Evolutionary conservation across 2,113 vertebrate species (phyloP).

Genomic region (Larimichthys crocea): DNA sequence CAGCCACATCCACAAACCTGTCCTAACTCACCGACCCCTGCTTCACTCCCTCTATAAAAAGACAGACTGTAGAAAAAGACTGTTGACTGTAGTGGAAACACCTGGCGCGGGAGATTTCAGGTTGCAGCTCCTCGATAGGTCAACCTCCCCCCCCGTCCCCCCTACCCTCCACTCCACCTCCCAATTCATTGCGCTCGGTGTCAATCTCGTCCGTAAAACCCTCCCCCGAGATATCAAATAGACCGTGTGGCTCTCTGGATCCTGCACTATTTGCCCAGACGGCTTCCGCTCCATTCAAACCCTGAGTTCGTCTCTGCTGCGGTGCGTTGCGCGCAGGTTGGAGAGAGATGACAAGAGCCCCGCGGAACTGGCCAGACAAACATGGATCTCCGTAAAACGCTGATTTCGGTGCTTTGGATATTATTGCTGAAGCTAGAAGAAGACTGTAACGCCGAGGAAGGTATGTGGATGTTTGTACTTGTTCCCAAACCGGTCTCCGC

Average conservation of each 20-base stretch:
- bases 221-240: conserved; percentile 83
- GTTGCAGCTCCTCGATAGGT: conserved; percentile 67
- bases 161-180: conserved; percentile 23
- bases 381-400: conserved; percentile 83
- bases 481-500: conserved; percentile 8
- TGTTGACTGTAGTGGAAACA: conserved; percentile 51
- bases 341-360: conserved; percentile 82
- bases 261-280: conserved; percentile 70
- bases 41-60: background rate
- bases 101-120: conserved; percentile 52
- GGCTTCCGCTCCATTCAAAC: conserved; percentile 36
- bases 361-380: conserved; percentile 77
- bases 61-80: no score
- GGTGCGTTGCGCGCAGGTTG: conserved; percentile 74
- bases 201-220: conserved; percentile 69
- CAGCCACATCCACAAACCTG: background rate
- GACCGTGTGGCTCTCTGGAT: conserved; percentile 28
- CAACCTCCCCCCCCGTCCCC: conserved; percentile 14
- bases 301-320: conserved; percentile 71
- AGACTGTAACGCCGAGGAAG: conserved; percentile 80
- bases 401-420: conserved; percentile 82
- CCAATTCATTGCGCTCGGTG: conserved; percentile 68
- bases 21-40: background rate
- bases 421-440: conserved; percentile 75
- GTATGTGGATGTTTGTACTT: conserved; percentile 64